Evolutionary conservation across 2,888 invertebrate species (phyloP).

Genomic region (Lacanobia oleracea): DNA sequence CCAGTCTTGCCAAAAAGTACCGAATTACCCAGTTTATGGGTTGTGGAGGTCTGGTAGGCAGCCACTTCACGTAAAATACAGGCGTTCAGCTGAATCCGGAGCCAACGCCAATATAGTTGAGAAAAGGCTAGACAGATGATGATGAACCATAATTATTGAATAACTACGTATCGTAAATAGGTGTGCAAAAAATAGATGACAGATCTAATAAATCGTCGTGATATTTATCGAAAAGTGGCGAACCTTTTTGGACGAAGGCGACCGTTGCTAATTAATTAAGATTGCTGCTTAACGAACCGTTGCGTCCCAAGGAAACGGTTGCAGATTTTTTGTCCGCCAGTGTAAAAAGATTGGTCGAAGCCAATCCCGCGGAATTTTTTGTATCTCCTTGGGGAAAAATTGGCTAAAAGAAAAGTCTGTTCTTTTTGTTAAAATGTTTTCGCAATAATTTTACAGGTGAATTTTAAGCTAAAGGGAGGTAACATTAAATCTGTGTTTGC

Average conservation of each 20-base stretch:
- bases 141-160: too few species aligned
- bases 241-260: conserved; percentile 59
- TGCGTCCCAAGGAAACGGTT: conserved; percentile 66
- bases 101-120: too few species aligned
- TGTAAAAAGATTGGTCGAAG: conserved; percentile 44
- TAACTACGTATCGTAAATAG: not conserved
- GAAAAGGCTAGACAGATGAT: too few species aligned
- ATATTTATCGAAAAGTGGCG: conserved; percentile 68
- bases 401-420: conserved; percentile 14
- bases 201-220: conserved; percentile 46
- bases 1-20: too few species aligned
- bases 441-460: conserved; percentile 38
- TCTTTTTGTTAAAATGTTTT: conserved; percentile 36
- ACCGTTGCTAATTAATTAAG: conserved; percentile 78
- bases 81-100: too few species aligned
- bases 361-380: conserved; percentile 51
- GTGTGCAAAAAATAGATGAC: conserved; percentile 35
- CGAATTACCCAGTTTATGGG: too few species aligned
- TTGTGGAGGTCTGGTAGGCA: too few species aligned
- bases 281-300: conserved; percentile 77
- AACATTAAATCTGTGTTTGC: conserved; percentile 10
- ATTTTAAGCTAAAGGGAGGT: conserved; percentile 22
- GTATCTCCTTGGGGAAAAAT: conserved; percentile 40
- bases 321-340: conserved; percentile 65
- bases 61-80: too few species aligned